These are phyloP conservation scores for Crotalus adamanteus DNA, from an alignment of 2,797 vertebrate genomes.

Conservation along the genomic window DNA sequence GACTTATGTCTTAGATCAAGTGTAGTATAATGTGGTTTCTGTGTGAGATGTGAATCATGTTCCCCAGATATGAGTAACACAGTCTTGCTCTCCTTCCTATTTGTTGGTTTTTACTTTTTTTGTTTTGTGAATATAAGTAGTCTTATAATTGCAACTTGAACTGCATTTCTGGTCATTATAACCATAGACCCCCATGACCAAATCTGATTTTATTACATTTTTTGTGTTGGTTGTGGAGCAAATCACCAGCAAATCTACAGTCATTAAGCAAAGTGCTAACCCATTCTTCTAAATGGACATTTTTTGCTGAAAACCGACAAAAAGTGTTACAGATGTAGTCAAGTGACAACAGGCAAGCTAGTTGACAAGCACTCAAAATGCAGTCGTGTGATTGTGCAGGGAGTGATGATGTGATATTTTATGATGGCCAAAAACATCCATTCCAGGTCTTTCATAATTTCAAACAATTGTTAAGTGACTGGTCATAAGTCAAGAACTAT, in stretches of 20 bases:
- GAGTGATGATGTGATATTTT: too few species aligned
- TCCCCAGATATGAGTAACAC: background rate
- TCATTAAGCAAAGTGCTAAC: background rate
- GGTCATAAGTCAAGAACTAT: background rate
- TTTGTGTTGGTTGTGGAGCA: background rate
- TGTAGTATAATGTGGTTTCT: background rate
- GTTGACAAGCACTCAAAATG: background rate
- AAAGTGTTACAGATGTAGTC: background rate
- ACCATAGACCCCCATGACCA: background rate
- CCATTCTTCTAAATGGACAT: background rate
- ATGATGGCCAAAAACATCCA: too few species aligned
- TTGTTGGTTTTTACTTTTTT: background rate
- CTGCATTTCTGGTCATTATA: background rate
- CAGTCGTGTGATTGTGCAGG: too few species aligned
- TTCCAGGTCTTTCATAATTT: too few species aligned
- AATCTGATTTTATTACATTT: background rate
- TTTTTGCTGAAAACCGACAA: background rate
- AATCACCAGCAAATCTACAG: background rate
- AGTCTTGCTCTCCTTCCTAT: background rate
- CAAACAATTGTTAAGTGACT: too few species aligned
- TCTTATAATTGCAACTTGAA: background rate
- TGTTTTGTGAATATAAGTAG: background rate
- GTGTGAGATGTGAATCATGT: background rate
- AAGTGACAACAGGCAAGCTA: background rate
- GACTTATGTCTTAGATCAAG: background rate